Conservation (phyloP, 2,888 invertebrate genomes). For the Rhorus exstirpatorius region DNA sequence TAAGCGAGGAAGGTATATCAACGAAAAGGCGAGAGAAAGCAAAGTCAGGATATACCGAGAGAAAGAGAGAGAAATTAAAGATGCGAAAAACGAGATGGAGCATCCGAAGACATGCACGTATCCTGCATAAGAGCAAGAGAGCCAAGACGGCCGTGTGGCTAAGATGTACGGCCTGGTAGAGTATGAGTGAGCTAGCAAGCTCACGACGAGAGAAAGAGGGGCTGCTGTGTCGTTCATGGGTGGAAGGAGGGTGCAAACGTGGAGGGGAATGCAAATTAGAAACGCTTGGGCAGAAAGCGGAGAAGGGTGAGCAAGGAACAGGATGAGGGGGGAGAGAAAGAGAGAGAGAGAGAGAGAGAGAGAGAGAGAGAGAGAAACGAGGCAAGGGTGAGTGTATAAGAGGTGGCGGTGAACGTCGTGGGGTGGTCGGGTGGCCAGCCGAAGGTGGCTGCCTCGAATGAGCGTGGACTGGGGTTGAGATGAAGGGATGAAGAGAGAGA, state of each 20-base stretch:
- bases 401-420: conserved; percentile 66
- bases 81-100: conserved; percentile 59
- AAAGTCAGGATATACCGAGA: not conserved
- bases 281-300: conserved; percentile 84
- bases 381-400: conserved; percentile 60
- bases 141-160: conserved; percentile 54
- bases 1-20: not conserved
- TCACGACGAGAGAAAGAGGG: conserved; percentile 56
- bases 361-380: conserved; percentile 66
- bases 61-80: conserved; percentile 49
- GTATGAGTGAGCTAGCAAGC: conserved; percentile 56
- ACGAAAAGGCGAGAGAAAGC: conserved; percentile 30
- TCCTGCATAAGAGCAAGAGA: conserved; percentile 50
- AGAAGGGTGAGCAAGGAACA: conserved; percentile 66
- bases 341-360: conserved; percentile 73
- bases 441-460: conserved; percentile 65
- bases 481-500: conserved; percentile 56
- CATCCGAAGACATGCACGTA: conserved; percentile 48
- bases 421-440: conserved; percentile 65
- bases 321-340: conserved; percentile 64
- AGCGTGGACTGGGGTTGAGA: conserved; percentile 61
- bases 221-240: conserved; percentile 63
- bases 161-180: conserved; percentile 69
- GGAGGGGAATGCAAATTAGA: conserved; percentile 86
- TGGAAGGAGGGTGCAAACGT: conserved; percentile 79